These are phyloP conservation scores for Drosophila sturtevanti DNA, from an alignment of 1,140 invertebrate genomes.

Conservation along the genomic window DNA sequence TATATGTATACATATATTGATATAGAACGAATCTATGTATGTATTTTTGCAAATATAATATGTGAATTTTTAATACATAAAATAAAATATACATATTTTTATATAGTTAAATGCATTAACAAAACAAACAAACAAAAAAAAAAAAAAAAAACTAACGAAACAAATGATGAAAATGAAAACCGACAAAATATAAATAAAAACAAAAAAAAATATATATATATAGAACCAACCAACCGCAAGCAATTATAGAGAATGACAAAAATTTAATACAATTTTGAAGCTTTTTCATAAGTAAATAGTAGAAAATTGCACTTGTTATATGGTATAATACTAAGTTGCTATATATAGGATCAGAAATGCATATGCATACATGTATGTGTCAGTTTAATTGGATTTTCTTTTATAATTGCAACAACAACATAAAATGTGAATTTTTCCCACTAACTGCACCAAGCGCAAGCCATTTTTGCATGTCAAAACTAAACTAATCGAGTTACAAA, in stretches of 20 bases:
- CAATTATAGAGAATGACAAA: conserved; percentile 52
- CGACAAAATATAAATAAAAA: no score
- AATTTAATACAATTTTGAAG: conserved; percentile 71
- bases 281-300: conserved; percentile 72
- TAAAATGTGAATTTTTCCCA: conserved; percentile 58
- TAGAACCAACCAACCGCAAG: conserved; percentile 49
- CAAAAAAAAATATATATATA: conserved; percentile 37
- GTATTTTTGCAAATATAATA: conserved; percentile 57
- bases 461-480: conserved; percentile 76
- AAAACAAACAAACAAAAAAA: conserved; percentile 24
- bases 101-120: conserved; percentile 67
- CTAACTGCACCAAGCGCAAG: conserved; percentile 77
- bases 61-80: conserved; percentile 76
- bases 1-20: not conserved
- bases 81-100: conserved; percentile 62
- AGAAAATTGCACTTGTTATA: conserved; percentile 70
- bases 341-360: conserved; percentile 50
- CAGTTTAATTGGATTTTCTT: conserved; percentile 5
- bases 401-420: conserved; percentile 42
- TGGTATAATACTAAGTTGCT: conserved; percentile 57
- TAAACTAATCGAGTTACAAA: conserved; percentile 60
- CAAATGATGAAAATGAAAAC: conserved; percentile 19
- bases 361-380: conserved; percentile 3
- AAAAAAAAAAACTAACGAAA: conserved; percentile 11
- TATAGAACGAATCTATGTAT: conserved; percentile 47